Base-by-base conservation (phyloP, 2,888 invertebrate genomes). In the Tetranychus truncatus region DNA sequence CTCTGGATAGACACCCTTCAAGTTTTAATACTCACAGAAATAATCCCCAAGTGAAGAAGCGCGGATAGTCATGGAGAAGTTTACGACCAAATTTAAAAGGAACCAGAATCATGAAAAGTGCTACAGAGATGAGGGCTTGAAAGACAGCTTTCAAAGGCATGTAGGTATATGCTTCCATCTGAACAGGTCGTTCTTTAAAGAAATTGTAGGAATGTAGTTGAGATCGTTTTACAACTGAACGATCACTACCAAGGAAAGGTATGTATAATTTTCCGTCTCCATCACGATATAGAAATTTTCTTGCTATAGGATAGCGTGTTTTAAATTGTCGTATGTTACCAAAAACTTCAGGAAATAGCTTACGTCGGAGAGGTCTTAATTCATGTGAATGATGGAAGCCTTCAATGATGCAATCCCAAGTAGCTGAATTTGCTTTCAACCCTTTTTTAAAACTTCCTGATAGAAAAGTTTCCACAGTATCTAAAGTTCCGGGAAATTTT, bases 401-500 rank as follows among this genome's bases (percentile, higher is more conserved):
- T 81, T 92, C 85, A 6, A 96, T 87, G 0, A 90, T 87, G 0
- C 94, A 93, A 81, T 91, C 89, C 89, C 92, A 95, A 0, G 96
- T 96, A 18, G 90, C 93, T 81, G 87, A 89, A 84, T 96, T 89
- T 69, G 69, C 69, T 15, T 55, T 72, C 21, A 75, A 71, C 55
- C 34, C 74, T 24, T 77, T 78, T 75, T 81, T 77, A 74, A 82
- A 80, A 65, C 66, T 73, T 2, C 71, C 21, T 20, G 69, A 91
- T 46, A 92, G 79, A 81, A 89, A 93, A 0, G 88, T 87, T 81
- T 84, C 84, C 8, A 83, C 87, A 0, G 89, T 88, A 83, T 55
- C 55, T 15, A 55, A 15, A 55, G 55, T 55, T 55, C 55, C 55
- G 9, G 67, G 20, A 24, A 20, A 67, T 67, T 67, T 20, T 21